A percentile compares a stretch with the other conserved stretches of the same genome.
These are phyloP conservation scores for Urocitellus parryii DNA, from an alignment of 2,113 vertebrate species.

Conservation along the genomic window DNA sequence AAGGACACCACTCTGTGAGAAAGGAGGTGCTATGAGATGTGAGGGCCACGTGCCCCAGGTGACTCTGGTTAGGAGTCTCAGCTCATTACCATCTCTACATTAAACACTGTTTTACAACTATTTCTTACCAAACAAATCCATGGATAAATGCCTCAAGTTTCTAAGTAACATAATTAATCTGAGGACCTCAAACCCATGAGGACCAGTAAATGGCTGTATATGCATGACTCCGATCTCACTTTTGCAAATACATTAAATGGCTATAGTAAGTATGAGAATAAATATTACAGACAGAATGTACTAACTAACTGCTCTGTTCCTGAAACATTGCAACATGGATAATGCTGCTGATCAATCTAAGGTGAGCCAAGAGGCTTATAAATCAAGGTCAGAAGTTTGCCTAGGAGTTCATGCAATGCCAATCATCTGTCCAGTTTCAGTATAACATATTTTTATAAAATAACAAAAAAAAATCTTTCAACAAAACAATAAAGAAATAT, in stretches of 20 bases:
- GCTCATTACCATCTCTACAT: neutral
- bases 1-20: too few relatives aligned
- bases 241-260: neutral
- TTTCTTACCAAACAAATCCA: neutral
- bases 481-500: neutral
- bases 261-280: accelerated
- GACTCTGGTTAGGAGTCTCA: too few relatives aligned
- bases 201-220: accelerated
- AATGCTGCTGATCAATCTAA: neutral
- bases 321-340: neutral
- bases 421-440: neutral
- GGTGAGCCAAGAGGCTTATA: neutral
- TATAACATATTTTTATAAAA: neutral
- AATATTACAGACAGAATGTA: accelerated
- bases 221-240: neutral
- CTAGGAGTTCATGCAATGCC: accelerated
- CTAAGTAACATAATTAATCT: neutral
- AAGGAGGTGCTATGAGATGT: too few relatives aligned
- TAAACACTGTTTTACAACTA: accelerated
- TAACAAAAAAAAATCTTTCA: neutral
- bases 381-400: neutral
- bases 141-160: neutral
- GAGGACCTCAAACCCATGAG: neutral
- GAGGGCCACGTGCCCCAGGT: too few relatives aligned
- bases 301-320: neutral